Conservation (phyloP, 2,113 vertebrate genomes). For the Malaclemys terrapin region DNA sequence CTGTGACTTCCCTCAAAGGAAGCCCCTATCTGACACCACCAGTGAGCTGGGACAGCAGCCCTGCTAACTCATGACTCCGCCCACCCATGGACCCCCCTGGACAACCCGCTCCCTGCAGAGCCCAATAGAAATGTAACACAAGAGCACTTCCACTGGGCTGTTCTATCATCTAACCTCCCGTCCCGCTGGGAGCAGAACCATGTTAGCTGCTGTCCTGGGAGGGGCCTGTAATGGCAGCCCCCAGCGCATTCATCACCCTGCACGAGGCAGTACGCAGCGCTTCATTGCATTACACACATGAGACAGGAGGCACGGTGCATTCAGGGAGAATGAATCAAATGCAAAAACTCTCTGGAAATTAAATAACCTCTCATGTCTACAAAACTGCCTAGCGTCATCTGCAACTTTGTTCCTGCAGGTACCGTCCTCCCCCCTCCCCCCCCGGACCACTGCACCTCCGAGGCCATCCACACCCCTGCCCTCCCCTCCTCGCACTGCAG, state of each 20-base stretch:
- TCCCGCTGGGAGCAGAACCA: background rate
- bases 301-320: no score
- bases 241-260: background rate
- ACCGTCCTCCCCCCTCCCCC: no score
- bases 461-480: background rate
- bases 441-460: background rate
- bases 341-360: background rate
- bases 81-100: no score
- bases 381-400: background rate
- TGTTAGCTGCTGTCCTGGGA: background rate
- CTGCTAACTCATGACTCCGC: no score
- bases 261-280: background rate
- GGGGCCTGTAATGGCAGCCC: background rate
- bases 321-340: background rate
- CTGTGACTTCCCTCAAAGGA: background rate
- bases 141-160: background rate
- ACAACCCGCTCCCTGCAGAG: background rate
- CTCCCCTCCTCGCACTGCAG: no score
- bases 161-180: background rate
- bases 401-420: background rate
- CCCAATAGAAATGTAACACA: background rate
- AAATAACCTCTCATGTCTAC: background rate
- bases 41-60: background rate
- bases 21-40: background rate
- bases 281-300: background rate